A percentile compares a stretch with the other conserved stretches of the same genome.
Evolutionary conservation across 2,113 vertebrate species (phyloP).

Genomic region (Hemibagrus wyckioides): DNA sequence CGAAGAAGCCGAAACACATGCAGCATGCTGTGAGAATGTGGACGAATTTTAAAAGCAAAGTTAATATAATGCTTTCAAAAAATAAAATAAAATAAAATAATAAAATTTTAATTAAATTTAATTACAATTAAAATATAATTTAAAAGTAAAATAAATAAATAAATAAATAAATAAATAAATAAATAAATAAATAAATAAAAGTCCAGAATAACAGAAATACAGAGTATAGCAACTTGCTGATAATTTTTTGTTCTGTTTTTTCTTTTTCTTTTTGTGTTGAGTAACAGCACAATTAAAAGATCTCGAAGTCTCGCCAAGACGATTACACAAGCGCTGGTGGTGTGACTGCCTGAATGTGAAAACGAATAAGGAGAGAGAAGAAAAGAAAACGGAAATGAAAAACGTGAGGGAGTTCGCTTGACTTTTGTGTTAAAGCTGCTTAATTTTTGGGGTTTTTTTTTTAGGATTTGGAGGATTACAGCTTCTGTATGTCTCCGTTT

Average conservation of each 20-base stretch:
- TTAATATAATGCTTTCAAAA: too few relatives aligned
- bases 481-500: not conserved
- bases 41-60: too few relatives aligned
- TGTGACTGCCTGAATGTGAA: constrained; percentile 58
- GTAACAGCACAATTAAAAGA: constrained; percentile 57
- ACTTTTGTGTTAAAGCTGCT: not conserved
- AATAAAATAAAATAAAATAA: too few relatives aligned
- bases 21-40: not conserved
- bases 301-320: constrained; percentile 60
- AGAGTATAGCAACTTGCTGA: too few relatives aligned
- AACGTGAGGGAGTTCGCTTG: not conserved
- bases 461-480: not conserved
- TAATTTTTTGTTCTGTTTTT: not conserved
- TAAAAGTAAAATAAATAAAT: too few relatives aligned
- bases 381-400: not conserved
- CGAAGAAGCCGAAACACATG: not conserved
- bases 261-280: not conserved
- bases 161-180: too few relatives aligned
- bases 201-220: too few relatives aligned
- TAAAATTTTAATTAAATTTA: too few relatives aligned
- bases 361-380: not conserved
- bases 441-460: not conserved
- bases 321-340: constrained; percentile 66
- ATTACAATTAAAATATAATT: too few relatives aligned
- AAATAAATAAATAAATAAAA: too few relatives aligned